Evolutionary conservation across 92 coral and sea anemone genomes (phyloP).

Genomic region (Zoanthus sociatus): DNA sequence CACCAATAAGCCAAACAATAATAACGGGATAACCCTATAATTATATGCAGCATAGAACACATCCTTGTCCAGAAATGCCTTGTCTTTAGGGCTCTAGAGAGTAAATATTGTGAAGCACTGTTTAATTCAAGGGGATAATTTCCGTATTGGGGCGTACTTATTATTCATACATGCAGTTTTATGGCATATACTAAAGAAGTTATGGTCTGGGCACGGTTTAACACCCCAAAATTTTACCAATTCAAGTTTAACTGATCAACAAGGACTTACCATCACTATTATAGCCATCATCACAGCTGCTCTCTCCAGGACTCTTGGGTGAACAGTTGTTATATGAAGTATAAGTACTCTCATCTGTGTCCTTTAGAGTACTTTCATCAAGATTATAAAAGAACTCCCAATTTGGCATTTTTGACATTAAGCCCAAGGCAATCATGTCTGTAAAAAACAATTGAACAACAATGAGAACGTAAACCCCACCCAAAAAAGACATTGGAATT

Average conservation of each 20-base stretch:
- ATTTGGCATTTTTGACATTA: neutral
- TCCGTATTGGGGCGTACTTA: too few species aligned
- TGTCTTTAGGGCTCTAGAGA: too few species aligned
- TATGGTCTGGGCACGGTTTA: too few species aligned
- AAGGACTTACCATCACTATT: conserved; percentile 13
- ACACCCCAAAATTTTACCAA: too few species aligned
- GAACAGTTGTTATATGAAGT: neutral
- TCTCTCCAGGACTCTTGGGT: conserved; percentile 17
- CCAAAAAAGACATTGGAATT: neutral
- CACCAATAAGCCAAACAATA: too few species aligned
- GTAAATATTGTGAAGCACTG: too few species aligned
- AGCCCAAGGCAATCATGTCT: neutral
- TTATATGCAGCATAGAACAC: too few species aligned
- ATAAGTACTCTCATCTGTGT: neutral
- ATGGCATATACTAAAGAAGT: too few species aligned
- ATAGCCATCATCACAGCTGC: conserved; percentile 26
- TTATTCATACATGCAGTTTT: neutral
- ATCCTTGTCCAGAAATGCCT: too few species aligned
- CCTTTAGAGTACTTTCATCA: neutral
- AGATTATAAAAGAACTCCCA: neutral
- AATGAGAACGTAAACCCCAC: neutral
- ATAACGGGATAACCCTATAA: too few species aligned
- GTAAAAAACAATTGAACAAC: neutral
- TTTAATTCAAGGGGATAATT: neutral
- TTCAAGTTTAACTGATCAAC: neutral